Evolutionary conservation across 2,888 invertebrate species (phyloP).

Genomic region (Leptinotarsa tumamoca): DNA sequence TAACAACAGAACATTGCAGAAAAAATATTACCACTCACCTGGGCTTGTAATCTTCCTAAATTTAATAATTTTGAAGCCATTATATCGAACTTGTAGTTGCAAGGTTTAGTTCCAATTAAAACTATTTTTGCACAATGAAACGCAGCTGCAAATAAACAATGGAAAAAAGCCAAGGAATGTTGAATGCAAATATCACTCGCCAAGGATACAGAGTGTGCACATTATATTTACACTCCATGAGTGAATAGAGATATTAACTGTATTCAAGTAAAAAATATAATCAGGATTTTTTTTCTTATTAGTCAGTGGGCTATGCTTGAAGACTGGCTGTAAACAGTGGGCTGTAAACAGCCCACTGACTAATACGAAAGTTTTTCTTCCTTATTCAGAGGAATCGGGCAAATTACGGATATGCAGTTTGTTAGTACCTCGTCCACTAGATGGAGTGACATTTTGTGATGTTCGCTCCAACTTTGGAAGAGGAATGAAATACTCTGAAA

Average conservation of each 20-base stretch:
- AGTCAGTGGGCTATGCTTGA: too few relatives aligned
- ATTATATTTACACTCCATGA: neutral
- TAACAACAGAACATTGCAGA: neutral
- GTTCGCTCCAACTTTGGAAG: too few relatives aligned
- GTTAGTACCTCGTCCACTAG: too few relatives aligned
- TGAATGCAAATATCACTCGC: neutral
- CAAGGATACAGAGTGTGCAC: neutral
- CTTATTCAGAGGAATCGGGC: too few relatives aligned
- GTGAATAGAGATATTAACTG: neutral
- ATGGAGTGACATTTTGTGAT: too few relatives aligned
- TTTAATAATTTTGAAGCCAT: slow-evolving; percentile 26
- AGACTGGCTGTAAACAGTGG: too few relatives aligned
- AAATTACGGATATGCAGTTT: too few relatives aligned
- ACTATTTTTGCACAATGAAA: slow-evolving; percentile 30
- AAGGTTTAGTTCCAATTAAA: slow-evolving; percentile 13
- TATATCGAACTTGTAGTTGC: neutral
- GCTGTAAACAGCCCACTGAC: too few relatives aligned
- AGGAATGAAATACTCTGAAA: too few relatives aligned
- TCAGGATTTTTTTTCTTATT: too few relatives aligned
- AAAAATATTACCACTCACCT: slow-evolving; percentile 12
- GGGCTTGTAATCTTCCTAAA: slow-evolving; percentile 9
- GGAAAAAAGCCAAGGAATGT: slow-evolving; percentile 17
- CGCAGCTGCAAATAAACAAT: slow-evolving; percentile 18
- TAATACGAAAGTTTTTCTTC: too few relatives aligned
- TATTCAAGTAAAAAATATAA: too few relatives aligned